A percentile compares a stretch with the other conserved stretches of the same genome.
phyloP scores from a whole-genome alignment of 2,113 vertebrate genomes.

The Dipodomys ordii region DNA sequence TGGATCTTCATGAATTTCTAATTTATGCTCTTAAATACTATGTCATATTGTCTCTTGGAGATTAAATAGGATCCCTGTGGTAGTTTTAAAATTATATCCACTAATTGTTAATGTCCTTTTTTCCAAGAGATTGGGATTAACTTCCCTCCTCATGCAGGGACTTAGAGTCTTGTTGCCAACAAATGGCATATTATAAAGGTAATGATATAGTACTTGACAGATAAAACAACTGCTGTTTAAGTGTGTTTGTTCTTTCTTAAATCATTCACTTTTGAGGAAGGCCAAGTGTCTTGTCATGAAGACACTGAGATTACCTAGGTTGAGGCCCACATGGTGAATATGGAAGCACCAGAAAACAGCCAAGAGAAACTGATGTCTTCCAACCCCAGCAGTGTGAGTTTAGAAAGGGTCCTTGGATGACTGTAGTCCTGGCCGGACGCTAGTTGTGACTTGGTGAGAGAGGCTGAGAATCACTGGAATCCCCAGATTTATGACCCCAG shows the following conservation, averaged over 20 bases:
- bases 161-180: neutral
- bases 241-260: neutral
- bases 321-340: neutral
- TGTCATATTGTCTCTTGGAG: neutral
- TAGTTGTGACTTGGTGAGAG: too few species aligned
- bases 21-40: neutral
- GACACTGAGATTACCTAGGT: neutral
- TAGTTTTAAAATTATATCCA: neutral
- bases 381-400: neutral
- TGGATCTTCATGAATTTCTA: slow-evolving; percentile 21
- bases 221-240: neutral
- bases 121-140: neutral
- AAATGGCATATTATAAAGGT: neutral
- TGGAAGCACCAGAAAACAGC: neutral
- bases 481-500: neutral
- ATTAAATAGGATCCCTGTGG: neutral
- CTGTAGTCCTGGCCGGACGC: neutral
- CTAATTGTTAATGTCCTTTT: neutral
- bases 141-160: neutral
- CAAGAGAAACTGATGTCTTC: neutral
- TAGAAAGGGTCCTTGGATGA: neutral
- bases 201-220: neutral
- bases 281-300: too few species aligned
- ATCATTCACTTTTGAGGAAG: neutral
- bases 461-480: neutral